A percentile compares a stretch with the other conserved stretches of the same genome.
phyloP scores from a whole-genome alignment of 2,113 vertebrate genomes.

The Amblyornis subalaris region DNA sequence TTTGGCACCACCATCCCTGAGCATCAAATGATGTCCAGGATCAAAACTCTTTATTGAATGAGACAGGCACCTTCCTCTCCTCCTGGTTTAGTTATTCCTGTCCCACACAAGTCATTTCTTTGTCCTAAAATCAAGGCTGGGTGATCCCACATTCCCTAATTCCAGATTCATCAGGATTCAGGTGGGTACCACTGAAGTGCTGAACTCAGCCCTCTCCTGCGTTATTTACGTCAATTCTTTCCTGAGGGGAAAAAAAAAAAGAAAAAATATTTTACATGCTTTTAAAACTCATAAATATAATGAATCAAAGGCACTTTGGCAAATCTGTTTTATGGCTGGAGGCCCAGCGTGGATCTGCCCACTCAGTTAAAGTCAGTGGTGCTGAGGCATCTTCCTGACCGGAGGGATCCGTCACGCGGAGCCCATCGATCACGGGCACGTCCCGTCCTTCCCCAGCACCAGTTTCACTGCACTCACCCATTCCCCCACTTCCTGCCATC shows the following conservation, averaged over 20 bases:
- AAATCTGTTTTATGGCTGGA: neutral
- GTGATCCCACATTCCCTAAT: neutral
- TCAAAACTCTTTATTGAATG: neutral
- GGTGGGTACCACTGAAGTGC: neutral
- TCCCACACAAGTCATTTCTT: neutral
- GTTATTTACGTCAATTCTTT: conserved; percentile 34
- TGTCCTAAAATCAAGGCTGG: neutral
- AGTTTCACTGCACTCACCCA: neutral
- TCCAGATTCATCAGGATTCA: neutral
- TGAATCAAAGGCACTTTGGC: conserved; percentile 52
- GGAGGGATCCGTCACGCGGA: neutral
- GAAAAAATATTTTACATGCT: conserved; percentile 12
- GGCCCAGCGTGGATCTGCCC: neutral
- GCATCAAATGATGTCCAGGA: neutral
- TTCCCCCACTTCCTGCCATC: conserved; percentile 19
- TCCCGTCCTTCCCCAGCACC: neutral
- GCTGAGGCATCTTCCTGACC: neutral
- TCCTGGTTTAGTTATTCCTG: neutral
- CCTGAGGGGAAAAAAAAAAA: neutral
- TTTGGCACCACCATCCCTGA: neutral
- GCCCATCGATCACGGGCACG: neutral
- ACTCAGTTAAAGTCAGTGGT: neutral
- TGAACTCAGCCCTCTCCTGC: neutral
- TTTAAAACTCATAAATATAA: conserved; percentile 63
- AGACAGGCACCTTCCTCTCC: neutral